Base-by-base conservation (phyloP, 53 echinoderm and acorn worm species). In the Temnopleurus reevesii region DNA sequence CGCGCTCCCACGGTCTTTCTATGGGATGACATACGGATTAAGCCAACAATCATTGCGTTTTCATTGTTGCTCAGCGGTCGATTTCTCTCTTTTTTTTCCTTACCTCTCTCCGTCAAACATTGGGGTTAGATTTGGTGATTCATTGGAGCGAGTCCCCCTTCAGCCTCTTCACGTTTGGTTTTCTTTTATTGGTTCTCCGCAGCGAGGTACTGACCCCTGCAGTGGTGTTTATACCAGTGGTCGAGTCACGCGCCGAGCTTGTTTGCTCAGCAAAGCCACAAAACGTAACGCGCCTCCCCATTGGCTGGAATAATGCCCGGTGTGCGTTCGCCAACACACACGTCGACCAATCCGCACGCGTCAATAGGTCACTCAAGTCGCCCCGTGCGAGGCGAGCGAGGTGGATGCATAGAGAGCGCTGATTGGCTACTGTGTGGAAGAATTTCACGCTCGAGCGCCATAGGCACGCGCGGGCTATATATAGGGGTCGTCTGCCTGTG, bases 381-480 rank as follows among this genome's bases (percentile, higher is more conserved):
- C 34, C 38, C 71, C 49, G 36, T 65, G 47, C 54, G 71, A 17
- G 13, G 49, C 88, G 53, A 44, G 61, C 60, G 60, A 60, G 60
- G 63, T 35, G 46, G 46, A 87, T 66, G 53, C 71, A 87, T 71
- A 35, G 12, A 10, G 64, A 49, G 18, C 88, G 19, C 51, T 87
- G 66, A 87, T 87, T 87, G 88, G 88, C 46, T 66, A 29, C 30
- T 51, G 88, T 87, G 88, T 87, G 55, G 88, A 71, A 71, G 88
- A 87, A 87, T 87, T 65, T 65, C 55, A 87, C 71, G 88, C 88
- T 87, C 88, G 88, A 87, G 66, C 88, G 88, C 54, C 34, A 36
- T 0, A 8, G 88, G 71, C 88, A 87, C 88, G 88, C 51, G 88
- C 53, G 29, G 76, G 15, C 49, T 87, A 87, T 87, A 87, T 47